Evolutionary conservation across 2,113 vertebrate genomes (phyloP).

Genomic region (Lophius piscatorius): DNA sequence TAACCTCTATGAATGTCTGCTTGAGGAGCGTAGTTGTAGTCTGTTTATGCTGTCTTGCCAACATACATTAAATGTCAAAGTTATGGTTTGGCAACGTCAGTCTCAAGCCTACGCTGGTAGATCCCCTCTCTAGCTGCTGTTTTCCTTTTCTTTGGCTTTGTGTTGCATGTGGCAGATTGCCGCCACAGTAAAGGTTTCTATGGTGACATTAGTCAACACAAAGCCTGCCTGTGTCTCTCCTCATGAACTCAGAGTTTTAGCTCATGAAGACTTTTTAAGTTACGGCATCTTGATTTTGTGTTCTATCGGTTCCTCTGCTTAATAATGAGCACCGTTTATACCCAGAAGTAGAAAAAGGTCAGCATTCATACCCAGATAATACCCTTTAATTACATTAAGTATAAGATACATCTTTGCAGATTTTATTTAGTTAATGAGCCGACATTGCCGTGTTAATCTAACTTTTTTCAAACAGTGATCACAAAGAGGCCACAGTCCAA

Average conservation of each 20-base stretch:
- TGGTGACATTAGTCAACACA: conserved; percentile 63
- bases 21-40: conserved; percentile 40
- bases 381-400: neutral
- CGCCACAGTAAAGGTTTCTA: conserved; percentile 59
- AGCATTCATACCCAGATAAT: neutral
- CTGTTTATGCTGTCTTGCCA: conserved; percentile 44
- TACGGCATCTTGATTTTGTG: conserved; percentile 18
- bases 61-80: conserved; percentile 44
- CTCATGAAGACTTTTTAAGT: conserved; percentile 29
- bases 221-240: conserved; percentile 41
- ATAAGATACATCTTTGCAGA: conserved; percentile 3
- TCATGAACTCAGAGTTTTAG: conserved; percentile 19
- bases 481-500: conserved; percentile 34
- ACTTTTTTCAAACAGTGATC: conserved; percentile 26
- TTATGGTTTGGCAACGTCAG: conserved; percentile 26
- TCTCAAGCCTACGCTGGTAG: conserved; percentile 22
- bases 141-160: conserved; percentile 44
- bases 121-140: conserved; percentile 22
- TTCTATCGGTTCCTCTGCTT: conserved; percentile 6
- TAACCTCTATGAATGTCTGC: conserved; percentile 26
- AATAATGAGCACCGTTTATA: neutral
- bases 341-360: conserved; percentile 13
- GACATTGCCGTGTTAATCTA: neutral
- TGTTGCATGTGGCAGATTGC: conserved; percentile 36
- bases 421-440: conserved; percentile 3